These are phyloP conservation scores for Tetramorium alpestre DNA, from an alignment of 1,140 invertebrate species.

Conservation along the genomic window DNA sequence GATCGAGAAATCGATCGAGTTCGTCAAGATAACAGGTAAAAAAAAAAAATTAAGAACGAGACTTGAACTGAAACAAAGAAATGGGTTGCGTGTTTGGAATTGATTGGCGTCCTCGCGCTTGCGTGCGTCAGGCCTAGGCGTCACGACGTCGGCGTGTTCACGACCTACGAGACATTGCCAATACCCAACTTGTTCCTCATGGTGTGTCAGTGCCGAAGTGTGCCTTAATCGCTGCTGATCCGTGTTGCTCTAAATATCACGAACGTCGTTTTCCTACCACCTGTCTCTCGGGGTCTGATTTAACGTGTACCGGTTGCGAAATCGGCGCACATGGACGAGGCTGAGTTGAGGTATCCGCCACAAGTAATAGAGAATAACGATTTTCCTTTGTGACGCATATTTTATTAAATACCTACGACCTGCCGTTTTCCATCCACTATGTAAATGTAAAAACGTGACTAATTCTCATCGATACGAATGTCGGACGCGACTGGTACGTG, in stretches of 20 bases:
- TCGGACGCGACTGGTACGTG: not conserved
- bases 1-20: not conserved
- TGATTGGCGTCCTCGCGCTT: constrained; percentile 67
- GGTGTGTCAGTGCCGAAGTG: constrained; percentile 37
- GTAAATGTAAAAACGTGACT: not conserved
- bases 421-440: not conserved
- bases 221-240: constrained; percentile 11
- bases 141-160: constrained; percentile 59
- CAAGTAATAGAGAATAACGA: not conserved
- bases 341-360: constrained; percentile 64
- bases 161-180: constrained; percentile 13
- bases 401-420: not conserved
- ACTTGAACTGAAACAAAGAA: constrained; percentile 18
- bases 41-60: constrained; percentile 21
- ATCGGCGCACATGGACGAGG: constrained; percentile 66
- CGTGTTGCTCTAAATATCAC: not conserved
- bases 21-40: not conserved
- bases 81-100: constrained; percentile 37
- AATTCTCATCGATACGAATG: not conserved
- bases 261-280: too few relatives aligned
- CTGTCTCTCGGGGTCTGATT: not conserved
- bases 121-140: constrained; percentile 53
- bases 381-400: not conserved
- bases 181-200: not conserved
- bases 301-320: not conserved